Percentiles rank a stretch among this genome's conserved stretches.
These are phyloP conservation scores for Ephestia elutella DNA, from an alignment of 1,140 invertebrate genomes.

Conservation along the genomic window DNA sequence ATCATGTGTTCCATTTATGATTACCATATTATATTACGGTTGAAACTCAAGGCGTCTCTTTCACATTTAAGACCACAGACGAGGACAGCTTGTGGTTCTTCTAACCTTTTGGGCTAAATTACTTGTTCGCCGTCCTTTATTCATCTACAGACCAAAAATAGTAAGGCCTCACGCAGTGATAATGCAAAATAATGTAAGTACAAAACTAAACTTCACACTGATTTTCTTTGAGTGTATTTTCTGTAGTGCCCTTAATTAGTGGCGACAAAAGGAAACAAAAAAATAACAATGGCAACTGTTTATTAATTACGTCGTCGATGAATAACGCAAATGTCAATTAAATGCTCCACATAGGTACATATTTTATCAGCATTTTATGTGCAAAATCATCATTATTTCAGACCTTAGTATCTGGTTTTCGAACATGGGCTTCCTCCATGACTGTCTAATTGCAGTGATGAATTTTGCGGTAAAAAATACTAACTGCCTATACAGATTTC, in stretches of 20 bases:
- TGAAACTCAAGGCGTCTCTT: background rate
- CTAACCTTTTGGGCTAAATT: constrained; percentile 6
- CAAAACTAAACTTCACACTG: background rate
- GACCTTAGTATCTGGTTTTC: no score
- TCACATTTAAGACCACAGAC: constrained; percentile 6
- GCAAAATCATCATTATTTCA: no score
- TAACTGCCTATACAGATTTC: no score
- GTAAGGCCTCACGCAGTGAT: constrained; percentile 1
- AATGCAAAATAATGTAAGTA: background rate
- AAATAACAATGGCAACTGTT: no score
- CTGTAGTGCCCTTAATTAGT: background rate
- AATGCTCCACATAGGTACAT: no score
- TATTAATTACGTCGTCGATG: no score
- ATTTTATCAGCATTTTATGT: no score
- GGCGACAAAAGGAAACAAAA: no score
- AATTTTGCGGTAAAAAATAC: no score
- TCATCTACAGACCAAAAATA: constrained; percentile 5
- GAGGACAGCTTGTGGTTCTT: background rate
- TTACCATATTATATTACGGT: background rate
- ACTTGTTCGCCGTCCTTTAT: background rate
- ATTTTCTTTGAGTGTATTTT: background rate
- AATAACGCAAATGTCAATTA: no score
- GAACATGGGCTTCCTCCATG: no score
- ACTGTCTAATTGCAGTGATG: no score
- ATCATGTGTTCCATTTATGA: background rate